Conservation (phyloP, 2,113 vertebrate species). For the Eupsittula cactorum region DNA sequence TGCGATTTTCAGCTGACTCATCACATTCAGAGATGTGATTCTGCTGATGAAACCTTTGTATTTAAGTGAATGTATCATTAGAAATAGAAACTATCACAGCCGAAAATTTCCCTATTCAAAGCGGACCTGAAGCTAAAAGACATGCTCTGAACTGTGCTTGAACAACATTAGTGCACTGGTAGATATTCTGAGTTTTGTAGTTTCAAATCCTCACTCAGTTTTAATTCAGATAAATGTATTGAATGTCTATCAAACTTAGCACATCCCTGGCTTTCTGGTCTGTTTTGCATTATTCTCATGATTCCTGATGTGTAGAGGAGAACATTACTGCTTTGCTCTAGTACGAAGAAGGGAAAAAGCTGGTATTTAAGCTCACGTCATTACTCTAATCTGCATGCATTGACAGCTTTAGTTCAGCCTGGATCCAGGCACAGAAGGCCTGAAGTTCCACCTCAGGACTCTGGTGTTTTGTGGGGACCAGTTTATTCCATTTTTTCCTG, state of each 20-base stretch:
- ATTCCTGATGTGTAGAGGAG: background rate
- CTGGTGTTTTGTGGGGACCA: background rate
- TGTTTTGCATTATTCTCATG: background rate
- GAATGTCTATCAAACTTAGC: background rate
- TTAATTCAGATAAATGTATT: background rate
- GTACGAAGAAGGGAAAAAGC: background rate
- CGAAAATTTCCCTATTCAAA: background rate
- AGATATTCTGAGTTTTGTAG: background rate
- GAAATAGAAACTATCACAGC: background rate
- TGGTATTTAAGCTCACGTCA: background rate
- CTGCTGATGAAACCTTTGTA: conserved; percentile 64
- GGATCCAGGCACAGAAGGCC: background rate
- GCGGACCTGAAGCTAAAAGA: background rate
- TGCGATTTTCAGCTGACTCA: conserved; percentile 59
- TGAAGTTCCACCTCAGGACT: background rate
- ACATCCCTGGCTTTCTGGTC: background rate
- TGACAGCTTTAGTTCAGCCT: background rate
- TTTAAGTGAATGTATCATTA: conserved; percentile 57
- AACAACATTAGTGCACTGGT: background rate
- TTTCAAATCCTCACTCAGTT: background rate
- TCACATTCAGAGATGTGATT: background rate
- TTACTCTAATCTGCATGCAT: too few relatives aligned
- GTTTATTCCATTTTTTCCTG: background rate
- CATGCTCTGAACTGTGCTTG: background rate
- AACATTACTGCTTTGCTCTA: background rate